Evolutionary conservation across 1,140 invertebrate species (phyloP).

Genomic region (Drosophila fuyamai): DNA sequence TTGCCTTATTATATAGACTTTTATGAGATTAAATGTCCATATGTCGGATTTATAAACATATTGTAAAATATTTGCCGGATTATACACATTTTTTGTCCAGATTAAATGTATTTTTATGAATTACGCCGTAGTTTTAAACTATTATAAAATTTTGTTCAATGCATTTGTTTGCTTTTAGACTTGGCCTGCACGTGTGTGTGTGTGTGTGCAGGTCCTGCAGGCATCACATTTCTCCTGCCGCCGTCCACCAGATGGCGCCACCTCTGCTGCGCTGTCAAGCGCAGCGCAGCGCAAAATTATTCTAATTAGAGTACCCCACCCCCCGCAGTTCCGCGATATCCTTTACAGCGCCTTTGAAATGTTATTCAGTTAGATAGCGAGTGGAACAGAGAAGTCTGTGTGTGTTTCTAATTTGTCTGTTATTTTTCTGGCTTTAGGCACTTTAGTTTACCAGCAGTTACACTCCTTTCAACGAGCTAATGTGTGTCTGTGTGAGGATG

Average conservation of each 20-base stretch:
- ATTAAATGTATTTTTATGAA: no score
- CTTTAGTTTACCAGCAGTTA: conserved; percentile 41
- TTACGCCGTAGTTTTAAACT: no score
- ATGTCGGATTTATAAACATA: no score
- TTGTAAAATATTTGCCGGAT: no score
- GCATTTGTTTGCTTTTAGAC: conserved; percentile 46
- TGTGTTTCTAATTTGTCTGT: conserved; percentile 45
- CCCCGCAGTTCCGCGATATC: conserved; percentile 16
- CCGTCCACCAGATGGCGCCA: conserved; percentile 57
- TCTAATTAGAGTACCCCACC: conserved; percentile 63
- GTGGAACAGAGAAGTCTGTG: conserved; percentile 4
- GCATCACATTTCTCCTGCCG: conserved; percentile 41
- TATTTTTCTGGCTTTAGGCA: conserved; percentile 33
- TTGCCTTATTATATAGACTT: no score
- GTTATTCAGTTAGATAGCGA: conserved; percentile 28
- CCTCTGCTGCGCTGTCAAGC: conserved; percentile 59
- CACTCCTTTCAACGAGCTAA: conserved; percentile 33
- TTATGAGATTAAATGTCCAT: no score
- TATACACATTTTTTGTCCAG: no score
- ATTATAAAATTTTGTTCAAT: neutral
- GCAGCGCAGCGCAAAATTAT: conserved; percentile 78
- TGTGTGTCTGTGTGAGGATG: conserved; percentile 3
- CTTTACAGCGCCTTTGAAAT: conserved; percentile 38
- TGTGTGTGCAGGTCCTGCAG: conserved; percentile 54
- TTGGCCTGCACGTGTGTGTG: conserved; percentile 26